Evolutionary conservation across 35 echinoderm and acorn worm genomes (phyloP), one percentile per base, ranked within the genome.

Genomic region (Lytechinus pictus): DNA sequence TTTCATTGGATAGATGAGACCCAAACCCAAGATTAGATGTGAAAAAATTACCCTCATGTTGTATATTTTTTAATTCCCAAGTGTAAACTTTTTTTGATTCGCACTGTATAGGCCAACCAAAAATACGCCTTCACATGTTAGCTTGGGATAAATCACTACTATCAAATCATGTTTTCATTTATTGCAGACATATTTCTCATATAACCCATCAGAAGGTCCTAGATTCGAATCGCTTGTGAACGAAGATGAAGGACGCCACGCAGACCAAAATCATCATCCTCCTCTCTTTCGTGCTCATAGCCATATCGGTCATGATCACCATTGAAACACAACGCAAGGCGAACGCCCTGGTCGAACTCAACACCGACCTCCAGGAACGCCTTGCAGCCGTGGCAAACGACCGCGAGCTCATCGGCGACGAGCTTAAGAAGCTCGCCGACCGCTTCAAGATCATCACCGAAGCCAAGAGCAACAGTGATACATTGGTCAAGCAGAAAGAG

Each of bases 271-370:
- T 28, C 28, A 8, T 90, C 27, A 13, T 90, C 29, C 3, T 44
- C 29, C 11, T 90, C 52, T 90, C 88, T 10, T 6, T 90, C 29
- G 52, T 44, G 0, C 88, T 90, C 88, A 90, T 90, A 9, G 9
- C 52, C 88, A 44, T 90, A 28, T 90, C 88, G 16, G 88, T 90
- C 88, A 90, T 90, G 88, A 90, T 90, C 27, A 90, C 88, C 0
- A 33, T 90, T 21, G 88, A 90, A 54, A 90, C 88, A 54, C 88
- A 90, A 54, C 88, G 88, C 28, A 90, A 90, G 88, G 88, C 88
- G 28, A 90, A 90, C 88, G 88, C 88, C 88, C 88, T 90, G 10
- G 88, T 90, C 88, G 88, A 90, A 16, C 52, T 52, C 9, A 90
- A 90, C 88, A 33, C 9, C 88, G 88, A 90, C 33, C 88, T 90